Evolutionary conservation across 1,140 invertebrate species (phyloP).

Genomic region (Ridgeia piscesae): DNA sequence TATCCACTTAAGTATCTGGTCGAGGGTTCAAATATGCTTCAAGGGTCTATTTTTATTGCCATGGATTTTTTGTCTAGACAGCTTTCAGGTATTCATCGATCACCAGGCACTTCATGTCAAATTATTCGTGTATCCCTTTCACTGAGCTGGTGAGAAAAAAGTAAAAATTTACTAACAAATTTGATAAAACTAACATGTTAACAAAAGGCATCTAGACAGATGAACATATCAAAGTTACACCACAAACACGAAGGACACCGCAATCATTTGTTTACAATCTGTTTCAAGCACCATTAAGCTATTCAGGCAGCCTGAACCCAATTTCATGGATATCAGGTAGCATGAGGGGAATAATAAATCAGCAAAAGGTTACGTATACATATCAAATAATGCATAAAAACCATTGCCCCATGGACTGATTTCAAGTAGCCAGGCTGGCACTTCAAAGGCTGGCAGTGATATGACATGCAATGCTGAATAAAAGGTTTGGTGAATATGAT

Average conservation of each 20-base stretch:
- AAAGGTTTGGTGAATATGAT: background rate
- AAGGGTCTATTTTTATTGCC: background rate
- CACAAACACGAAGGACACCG: background rate
- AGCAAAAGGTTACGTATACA: background rate
- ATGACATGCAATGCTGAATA: background rate
- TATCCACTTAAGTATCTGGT: background rate
- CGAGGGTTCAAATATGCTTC: background rate
- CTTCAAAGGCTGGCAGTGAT: background rate
- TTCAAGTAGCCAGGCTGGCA: background rate
- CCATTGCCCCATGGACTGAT: background rate
- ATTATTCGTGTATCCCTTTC: background rate
- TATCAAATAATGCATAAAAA: slow-evolving; percentile 7
- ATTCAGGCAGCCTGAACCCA: background rate
- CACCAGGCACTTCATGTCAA: background rate
- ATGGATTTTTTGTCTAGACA: background rate
- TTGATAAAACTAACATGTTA: background rate
- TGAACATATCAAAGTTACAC: background rate
- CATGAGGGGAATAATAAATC: background rate
- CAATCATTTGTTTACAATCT: background rate
- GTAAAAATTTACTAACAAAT: background rate
- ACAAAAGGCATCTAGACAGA: background rate
- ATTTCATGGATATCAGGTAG: background rate
- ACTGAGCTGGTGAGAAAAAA: background rate
- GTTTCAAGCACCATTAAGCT: background rate
- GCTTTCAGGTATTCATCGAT: background rate